Evolutionary conservation across 2,113 vertebrate genomes (phyloP).

Genomic region (mouse (Mus musculus)): DNA sequence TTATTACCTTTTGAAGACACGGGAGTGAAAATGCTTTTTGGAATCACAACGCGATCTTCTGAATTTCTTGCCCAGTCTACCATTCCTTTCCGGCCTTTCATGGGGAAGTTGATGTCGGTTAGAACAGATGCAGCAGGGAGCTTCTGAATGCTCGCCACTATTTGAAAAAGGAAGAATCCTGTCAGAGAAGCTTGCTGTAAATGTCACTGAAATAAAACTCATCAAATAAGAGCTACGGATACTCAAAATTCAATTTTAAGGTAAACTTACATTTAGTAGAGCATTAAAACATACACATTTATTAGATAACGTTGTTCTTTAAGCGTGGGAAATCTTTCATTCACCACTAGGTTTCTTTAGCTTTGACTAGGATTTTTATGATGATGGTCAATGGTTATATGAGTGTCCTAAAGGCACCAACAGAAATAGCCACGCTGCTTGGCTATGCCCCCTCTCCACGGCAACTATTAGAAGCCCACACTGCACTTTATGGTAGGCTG

Average conservation of each 20-base stretch:
- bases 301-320: background rate
- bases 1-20: conserved; percentile 94
- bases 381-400: background rate
- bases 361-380: background rate
- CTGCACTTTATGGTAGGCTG: background rate
- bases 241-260: conserved; percentile 65
- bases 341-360: conserved; percentile 60
- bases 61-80: conserved; percentile 99
- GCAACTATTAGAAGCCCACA: background rate
- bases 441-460: background rate
- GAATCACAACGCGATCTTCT: conserved; percentile 98
- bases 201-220: background rate
- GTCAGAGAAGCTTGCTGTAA: conserved; percentile 41
- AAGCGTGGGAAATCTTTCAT: background rate
- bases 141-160: conserved; percentile 99
- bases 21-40: conserved; percentile 97
- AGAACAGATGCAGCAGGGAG: conserved; percentile 97
- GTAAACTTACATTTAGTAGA: conserved; percentile 51
- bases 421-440: background rate
- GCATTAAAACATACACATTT: conserved; percentile 36
- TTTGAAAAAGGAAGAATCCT: conserved; percentile 69
- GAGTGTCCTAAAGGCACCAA: background rate
- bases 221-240: conserved; percentile 33
- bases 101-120: conserved; percentile 99
- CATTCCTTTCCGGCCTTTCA: conserved; percentile 99